These are phyloP conservation scores for Rhyzopertha dominica DNA, from an alignment of 1,140 invertebrate genomes.

Conservation along the genomic window DNA sequence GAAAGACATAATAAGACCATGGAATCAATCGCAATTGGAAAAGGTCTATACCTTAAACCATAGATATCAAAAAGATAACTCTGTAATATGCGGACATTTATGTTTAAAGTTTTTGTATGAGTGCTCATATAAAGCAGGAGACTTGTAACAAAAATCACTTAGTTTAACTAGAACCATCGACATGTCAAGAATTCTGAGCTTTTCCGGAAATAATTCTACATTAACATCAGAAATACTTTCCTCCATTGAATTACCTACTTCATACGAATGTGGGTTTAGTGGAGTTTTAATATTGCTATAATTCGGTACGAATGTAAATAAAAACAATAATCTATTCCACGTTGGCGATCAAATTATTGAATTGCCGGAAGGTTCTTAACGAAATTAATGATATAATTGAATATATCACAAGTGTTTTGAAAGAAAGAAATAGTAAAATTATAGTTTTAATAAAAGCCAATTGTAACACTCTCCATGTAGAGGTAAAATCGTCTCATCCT, in stretches of 20 bases:
- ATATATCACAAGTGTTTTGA: constrained; percentile 12
- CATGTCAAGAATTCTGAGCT: constrained; percentile 17
- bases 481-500: constrained; percentile 16
- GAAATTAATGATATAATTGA: constrained; percentile 24
- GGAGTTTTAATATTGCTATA: no score
- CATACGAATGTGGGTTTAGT: no score
- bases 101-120: constrained; percentile 24
- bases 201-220: constrained; percentile 7
- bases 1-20: constrained; percentile 39
- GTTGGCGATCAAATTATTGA: constrained; percentile 16
- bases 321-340: constrained; percentile 20
- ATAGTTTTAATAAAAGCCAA: constrained; percentile 20
- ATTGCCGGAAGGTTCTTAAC: constrained; percentile 23
- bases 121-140: no score
- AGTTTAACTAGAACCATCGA: no score
- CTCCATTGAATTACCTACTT: no score
- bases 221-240: constrained; percentile 22
- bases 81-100: no score
- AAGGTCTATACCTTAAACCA: constrained; percentile 40
- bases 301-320: constrained; percentile 25
- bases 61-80: no score
- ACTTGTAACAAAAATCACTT: no score
- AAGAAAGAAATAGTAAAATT: no score
- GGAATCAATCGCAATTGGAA: constrained; percentile 37
- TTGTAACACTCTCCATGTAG: constrained; percentile 28